Evolutionary conservation across 2,797 vertebrate species (phyloP).

Genomic region (Brachymystax lenok): DNA sequence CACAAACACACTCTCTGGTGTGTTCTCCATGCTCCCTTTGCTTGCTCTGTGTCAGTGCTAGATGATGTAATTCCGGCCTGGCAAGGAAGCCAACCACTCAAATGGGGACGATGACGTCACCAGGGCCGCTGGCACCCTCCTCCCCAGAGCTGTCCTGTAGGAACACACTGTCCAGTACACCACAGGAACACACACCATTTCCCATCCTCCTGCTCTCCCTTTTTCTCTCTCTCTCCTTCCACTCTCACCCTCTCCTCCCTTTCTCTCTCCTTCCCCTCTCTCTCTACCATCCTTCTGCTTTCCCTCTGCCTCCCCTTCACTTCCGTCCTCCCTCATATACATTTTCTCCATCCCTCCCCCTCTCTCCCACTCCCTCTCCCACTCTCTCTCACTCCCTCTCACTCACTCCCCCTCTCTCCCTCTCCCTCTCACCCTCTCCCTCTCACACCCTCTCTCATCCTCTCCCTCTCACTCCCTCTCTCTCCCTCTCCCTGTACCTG

Average conservation of each 20-base stretch:
- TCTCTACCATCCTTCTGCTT: too few relatives aligned
- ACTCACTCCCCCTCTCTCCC: not conserved
- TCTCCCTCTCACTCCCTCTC: conserved; percentile 32
- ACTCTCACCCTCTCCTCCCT: not conserved
- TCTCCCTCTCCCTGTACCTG: conserved; percentile 68
- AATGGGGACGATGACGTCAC: conserved; percentile 58
- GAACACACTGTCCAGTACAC: conserved; percentile 69
- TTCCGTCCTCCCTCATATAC: conserved; percentile 1
- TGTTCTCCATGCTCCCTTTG: not conserved
- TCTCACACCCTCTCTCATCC: conserved; percentile 9
- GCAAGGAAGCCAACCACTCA: conserved; percentile 18
- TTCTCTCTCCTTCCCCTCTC: not conserved
- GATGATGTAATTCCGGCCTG: conserved; percentile 55
- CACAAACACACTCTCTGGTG: too few relatives aligned
- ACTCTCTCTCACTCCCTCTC: too few relatives aligned
- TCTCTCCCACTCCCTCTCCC: too few relatives aligned
- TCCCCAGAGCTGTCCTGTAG: conserved; percentile 51
- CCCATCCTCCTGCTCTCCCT: conserved; percentile 40
- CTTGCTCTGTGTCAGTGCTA: conserved; percentile 32
- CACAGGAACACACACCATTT: conserved; percentile 44
- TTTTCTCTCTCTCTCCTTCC: conserved; percentile 16
- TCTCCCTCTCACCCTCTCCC: conserved; percentile 18
- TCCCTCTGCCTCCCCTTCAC: too few relatives aligned
- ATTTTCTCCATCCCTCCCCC: too few relatives aligned
- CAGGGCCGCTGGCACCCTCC: conserved; percentile 28